Percentiles rank a stretch among this genome's conserved stretches.
These are phyloP conservation scores for Sebastes goodei DNA, from an alignment of 2,797 vertebrate species.

Conservation along the genomic window DNA sequence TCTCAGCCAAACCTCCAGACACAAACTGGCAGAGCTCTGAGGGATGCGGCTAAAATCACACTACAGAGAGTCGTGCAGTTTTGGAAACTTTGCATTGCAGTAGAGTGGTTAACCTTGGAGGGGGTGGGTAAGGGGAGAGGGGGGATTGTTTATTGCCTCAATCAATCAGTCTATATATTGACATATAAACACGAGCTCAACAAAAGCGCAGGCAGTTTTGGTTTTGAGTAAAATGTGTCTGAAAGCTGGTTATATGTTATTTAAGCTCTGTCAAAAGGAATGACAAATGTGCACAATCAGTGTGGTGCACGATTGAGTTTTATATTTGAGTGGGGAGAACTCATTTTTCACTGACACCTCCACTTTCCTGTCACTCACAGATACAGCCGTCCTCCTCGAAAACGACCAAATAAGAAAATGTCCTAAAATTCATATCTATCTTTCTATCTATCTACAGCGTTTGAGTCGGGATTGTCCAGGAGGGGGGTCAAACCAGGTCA, in stretches of 20 bases:
- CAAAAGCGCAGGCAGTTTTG: conserved; percentile 23
- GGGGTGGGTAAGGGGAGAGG: rapidly evolving
- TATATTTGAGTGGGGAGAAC: conserved; percentile 51
- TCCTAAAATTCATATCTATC: neutral
- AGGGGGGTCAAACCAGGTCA: neutral
- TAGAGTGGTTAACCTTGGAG: conserved; percentile 24
- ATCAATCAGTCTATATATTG: conserved; percentile 54
- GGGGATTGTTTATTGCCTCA: conserved; percentile 41
- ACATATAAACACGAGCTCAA: conserved; percentile 31
- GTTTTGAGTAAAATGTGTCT: conserved; percentile 51
- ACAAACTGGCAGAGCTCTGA: conserved; percentile 52
- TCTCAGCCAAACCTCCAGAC: conserved; percentile 66
- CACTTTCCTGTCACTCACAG: conserved; percentile 50
- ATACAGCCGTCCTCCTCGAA: conserved; percentile 34
- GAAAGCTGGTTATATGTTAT: conserved; percentile 55
- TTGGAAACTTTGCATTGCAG: conserved; percentile 44
- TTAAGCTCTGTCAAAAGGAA: conserved; percentile 58
- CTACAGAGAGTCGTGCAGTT: conserved; percentile 13
- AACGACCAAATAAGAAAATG: conserved; percentile 30
- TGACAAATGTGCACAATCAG: conserved; percentile 68
- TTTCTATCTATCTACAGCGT: neutral
- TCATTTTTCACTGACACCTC: conserved; percentile 67
- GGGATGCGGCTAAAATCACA: conserved; percentile 42
- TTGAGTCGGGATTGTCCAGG: neutral
- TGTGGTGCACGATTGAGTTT: conserved; percentile 47